Percentiles rank a stretch among this genome's conserved stretches.
Evolutionary conservation across 2,797 vertebrate genomes (phyloP).

Genomic region (Ispidina lecontei): DNA sequence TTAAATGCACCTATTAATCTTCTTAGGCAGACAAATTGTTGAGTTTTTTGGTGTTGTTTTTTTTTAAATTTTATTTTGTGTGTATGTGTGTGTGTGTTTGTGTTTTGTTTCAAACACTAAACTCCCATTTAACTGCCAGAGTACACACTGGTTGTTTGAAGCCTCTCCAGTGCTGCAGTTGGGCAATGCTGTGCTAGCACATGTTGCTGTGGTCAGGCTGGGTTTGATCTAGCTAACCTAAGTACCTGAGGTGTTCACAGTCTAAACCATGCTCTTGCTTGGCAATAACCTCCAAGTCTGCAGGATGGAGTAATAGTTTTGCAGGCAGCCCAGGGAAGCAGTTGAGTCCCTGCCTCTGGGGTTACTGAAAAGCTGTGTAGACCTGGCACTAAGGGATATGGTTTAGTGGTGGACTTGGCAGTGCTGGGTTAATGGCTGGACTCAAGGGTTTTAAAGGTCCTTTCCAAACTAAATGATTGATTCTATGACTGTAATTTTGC

Average conservation of each 20-base stretch:
- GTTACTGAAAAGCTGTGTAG: no score
- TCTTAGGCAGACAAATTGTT: conserved; percentile 57
- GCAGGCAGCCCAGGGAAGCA: not conserved
- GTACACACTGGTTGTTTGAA: not conserved
- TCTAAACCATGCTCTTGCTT: not conserved
- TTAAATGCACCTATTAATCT: conserved; percentile 67
- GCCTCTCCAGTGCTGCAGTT: not conserved
- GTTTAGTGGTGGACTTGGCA: not conserved
- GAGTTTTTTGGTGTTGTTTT: not conserved
- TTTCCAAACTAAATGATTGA: not conserved
- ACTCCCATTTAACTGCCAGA: not conserved
- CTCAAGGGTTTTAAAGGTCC: not conserved
- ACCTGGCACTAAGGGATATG: not conserved
- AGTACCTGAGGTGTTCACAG: not conserved
- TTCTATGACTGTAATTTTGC: not conserved
- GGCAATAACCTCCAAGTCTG: not conserved
- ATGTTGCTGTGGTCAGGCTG: not conserved
- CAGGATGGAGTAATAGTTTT: not conserved
- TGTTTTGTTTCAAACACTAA: not conserved
- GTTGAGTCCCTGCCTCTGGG: not conserved
- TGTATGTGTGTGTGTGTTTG: not conserved
- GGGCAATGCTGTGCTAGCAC: rapidly evolving
- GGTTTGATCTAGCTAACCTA: not conserved
- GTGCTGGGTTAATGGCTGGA: not conserved
- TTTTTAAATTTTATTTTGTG: not conserved